Evolutionary conservation across 30 jellyfish, hydroid and myxozoan species (phyloP).

Genomic region (Rhopilema esculentum): DNA sequence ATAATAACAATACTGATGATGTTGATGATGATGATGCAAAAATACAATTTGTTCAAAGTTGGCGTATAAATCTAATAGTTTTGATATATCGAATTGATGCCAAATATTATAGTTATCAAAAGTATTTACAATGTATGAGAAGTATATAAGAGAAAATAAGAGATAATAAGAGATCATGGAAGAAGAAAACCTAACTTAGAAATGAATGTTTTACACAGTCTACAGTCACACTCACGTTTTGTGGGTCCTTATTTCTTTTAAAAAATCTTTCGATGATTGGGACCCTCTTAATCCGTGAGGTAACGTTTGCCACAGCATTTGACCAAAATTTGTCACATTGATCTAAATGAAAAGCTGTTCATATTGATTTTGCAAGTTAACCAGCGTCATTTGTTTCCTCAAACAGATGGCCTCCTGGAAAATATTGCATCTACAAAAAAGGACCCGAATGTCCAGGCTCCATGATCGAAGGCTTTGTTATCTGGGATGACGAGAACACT

Average conservation of each 20-base stretch:
- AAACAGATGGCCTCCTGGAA: slow-evolving; percentile 89
- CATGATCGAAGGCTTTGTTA: slow-evolving; percentile 82
- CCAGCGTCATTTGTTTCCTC: too few species aligned
- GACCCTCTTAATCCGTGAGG: slow-evolving; percentile 19
- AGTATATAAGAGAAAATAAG: not conserved
- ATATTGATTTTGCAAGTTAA: too few species aligned
- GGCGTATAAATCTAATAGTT: too few species aligned
- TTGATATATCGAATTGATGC: too few species aligned
- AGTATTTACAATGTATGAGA: not conserved
- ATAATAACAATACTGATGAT: too few species aligned
- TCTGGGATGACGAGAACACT: slow-evolving; percentile 93
- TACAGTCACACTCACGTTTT: not conserved
- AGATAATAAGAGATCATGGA: not conserved
- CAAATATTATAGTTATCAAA: not conserved
- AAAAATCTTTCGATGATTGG: slow-evolving; percentile 7
- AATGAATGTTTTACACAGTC: slow-evolving; percentile 1
- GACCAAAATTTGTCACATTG: too few species aligned
- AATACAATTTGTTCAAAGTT: too few species aligned
- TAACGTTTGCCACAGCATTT: slow-evolving; percentile 7
- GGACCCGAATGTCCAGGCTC: slow-evolving; percentile 82
- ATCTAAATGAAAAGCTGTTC: too few species aligned
- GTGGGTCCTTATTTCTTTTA: slow-evolving; percentile 6
- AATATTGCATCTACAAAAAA: slow-evolving; percentile 83
- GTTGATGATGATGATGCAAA: too few species aligned
- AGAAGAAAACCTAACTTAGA: not conserved